A percentile compares a stretch with the other conserved stretches of the same genome.
phyloP scores from a whole-genome alignment of 30 jellyfish, hydroid and myxozoan genomes.

The Aurelia aurita region DNA sequence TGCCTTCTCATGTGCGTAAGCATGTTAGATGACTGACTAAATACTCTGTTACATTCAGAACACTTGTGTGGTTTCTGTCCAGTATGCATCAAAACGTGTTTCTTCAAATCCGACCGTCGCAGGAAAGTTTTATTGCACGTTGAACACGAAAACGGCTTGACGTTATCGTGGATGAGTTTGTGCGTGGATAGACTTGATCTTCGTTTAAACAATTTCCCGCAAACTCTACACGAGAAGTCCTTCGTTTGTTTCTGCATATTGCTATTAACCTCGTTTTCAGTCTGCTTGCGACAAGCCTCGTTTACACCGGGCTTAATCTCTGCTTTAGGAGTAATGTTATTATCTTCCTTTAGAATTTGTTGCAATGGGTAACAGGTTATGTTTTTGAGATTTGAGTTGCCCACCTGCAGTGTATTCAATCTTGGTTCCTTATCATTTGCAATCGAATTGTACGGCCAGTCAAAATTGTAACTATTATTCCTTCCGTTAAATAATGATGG shows the following conservation, averaged over 20 bases:
- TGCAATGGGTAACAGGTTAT: slow-evolving; percentile 56
- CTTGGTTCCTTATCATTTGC: slow-evolving; percentile 17
- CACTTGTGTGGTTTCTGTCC: slow-evolving; percentile 97
- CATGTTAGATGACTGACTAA: slow-evolving; percentile 91
- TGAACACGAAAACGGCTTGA: slow-evolving; percentile 87
- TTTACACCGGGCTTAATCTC: no score
- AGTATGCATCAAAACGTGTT: slow-evolving; percentile 88
- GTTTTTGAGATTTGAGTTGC: slow-evolving; percentile 11
- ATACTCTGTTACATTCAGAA: slow-evolving; percentile 82
- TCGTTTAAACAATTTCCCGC: slow-evolving; percentile 73
- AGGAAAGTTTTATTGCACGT: slow-evolving; percentile 78
- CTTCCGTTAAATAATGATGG: not conserved
- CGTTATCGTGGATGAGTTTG: slow-evolving; percentile 80
- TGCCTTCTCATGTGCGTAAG: slow-evolving; percentile 90
- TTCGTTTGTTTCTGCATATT: no score
- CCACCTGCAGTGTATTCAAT: slow-evolving; percentile 31
- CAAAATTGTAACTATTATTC: not conserved
- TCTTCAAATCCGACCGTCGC: slow-evolving; percentile 88
- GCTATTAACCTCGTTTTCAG: no score
- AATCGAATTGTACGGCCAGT: slow-evolving; percentile 9
- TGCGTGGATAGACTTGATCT: slow-evolving; percentile 88
- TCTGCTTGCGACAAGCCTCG: no score
- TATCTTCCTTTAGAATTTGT: slow-evolving; percentile 27
- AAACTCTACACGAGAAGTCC: no score
- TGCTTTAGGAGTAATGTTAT: not conserved